Conservation (phyloP, 53 echinoderm and acorn worm species). For the Arbacia lixula region DNA sequence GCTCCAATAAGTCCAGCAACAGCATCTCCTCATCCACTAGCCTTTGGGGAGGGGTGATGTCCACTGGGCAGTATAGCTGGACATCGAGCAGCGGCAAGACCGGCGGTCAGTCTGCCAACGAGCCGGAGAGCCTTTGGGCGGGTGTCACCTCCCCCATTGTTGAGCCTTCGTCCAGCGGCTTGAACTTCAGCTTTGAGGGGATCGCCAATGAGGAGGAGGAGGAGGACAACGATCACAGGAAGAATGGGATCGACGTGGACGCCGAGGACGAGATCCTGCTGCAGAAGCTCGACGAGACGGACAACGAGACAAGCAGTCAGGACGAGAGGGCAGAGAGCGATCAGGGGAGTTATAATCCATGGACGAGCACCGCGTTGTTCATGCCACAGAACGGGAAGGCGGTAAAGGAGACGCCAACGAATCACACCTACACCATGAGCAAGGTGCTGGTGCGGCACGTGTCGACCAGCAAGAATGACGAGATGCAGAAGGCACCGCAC, state of each 20-base stretch:
- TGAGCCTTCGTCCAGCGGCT: neutral
- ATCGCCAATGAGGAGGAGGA: slow-evolving; percentile 35
- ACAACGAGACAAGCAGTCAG: neutral
- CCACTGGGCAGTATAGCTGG: neutral
- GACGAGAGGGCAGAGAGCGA: slow-evolving; percentile 22
- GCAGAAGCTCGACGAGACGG: neutral
- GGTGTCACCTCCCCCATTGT: neutral
- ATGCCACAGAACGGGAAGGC: slow-evolving; percentile 49
- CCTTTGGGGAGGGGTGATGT: neutral
- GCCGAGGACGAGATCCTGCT: slow-evolving; percentile 27
- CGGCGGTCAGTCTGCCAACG: too few species aligned
- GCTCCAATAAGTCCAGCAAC: neutral
- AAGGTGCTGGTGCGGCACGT: slow-evolving; percentile 91
- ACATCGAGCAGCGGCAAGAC: neutral
- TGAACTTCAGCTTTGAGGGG: slow-evolving; percentile 4
- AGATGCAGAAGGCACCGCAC: slow-evolving; percentile 53
- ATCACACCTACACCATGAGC: slow-evolving; percentile 85
- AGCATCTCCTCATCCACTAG: neutral
- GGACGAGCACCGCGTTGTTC: slow-evolving; percentile 70
- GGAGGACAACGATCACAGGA: slow-evolving; percentile 30
- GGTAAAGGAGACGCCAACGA: slow-evolving; percentile 73
- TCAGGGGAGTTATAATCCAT: slow-evolving; percentile 64
- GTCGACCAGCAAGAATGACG: slow-evolving; percentile 65
- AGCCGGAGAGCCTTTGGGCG: slow-evolving; percentile 4
- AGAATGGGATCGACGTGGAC: slow-evolving; percentile 30